A percentile compares a stretch with the other conserved stretches of the same genome.
Conservation (phyloP, 2,113 vertebrate species). For the Sander vitreus region DNA sequence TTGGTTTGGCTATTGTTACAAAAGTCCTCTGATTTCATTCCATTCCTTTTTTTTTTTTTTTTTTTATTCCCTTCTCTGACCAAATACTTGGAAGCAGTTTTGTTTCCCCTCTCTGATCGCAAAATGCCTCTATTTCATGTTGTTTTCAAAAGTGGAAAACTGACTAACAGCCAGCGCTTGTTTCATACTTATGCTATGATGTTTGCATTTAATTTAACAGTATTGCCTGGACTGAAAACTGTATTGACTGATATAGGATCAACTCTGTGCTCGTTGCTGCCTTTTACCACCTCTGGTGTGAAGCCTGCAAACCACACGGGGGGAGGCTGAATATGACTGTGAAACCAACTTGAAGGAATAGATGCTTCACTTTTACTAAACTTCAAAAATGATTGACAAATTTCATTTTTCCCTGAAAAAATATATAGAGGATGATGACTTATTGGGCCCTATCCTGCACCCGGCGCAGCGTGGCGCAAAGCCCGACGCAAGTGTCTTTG, state of each 20-base stretch:
- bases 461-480: too few relatives aligned
- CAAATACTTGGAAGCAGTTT: constrained; percentile 5
- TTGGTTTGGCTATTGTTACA: constrained; percentile 3
- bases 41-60: background rate
- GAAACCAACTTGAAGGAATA: background rate
- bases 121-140: background rate
- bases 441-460: too few relatives aligned
- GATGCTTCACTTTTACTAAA: background rate
- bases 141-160: constrained; percentile 3
- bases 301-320: background rate
- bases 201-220: background rate
- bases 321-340: background rate
- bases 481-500: too few relatives aligned
- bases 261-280: background rate
- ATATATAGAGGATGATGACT: background rate
- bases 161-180: background rate
- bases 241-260: background rate
- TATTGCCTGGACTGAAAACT: background rate
- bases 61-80: background rate
- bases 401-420: background rate
- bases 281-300: background rate
- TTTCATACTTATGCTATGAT: background rate
- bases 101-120: background rate
- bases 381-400: background rate
- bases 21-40: constrained; percentile 14